A percentile compares a stretch with the other conserved stretches of the same genome.
Conservation (phyloP, 2,113 vertebrate species). For the Tetraodon nigroviridis region DNA sequence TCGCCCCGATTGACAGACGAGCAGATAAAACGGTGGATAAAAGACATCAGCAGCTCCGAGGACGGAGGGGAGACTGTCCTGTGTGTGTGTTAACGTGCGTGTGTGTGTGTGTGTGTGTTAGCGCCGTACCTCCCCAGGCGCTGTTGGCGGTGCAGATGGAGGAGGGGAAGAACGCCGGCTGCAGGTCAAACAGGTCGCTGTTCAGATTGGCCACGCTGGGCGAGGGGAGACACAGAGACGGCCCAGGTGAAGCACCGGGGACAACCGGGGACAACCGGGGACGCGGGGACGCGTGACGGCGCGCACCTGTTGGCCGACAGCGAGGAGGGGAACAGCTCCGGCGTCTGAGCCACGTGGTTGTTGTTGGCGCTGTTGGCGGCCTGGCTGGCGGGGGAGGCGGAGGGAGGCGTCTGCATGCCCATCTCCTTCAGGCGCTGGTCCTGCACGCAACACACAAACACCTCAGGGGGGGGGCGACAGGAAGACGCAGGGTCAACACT, state of each 20-base stretch:
- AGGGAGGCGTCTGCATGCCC: slow-evolving; percentile 78
- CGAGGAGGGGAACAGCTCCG: slow-evolving; percentile 79
- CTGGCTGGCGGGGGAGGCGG: slow-evolving; percentile 84
- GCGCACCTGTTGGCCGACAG: slow-evolving; percentile 80
- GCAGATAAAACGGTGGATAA: background rate
- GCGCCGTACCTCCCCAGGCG: slow-evolving; percentile 85
- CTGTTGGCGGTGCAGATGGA: slow-evolving; percentile 81
- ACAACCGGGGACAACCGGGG: no score
- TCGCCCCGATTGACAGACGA: no score
- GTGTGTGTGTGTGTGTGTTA: slow-evolving; percentile 9
- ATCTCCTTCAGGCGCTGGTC: slow-evolving; percentile 88
- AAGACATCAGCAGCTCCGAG: background rate
- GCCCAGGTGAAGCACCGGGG: background rate
- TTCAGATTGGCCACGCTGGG: slow-evolving; percentile 83
- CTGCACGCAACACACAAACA: slow-evolving; percentile 53
- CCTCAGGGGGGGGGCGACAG: slow-evolving; percentile 9
- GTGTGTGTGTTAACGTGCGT: background rate
- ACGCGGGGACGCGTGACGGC: no score
- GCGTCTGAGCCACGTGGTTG: slow-evolving; percentile 64
- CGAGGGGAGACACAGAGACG: background rate
- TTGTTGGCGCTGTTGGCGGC: slow-evolving; percentile 80
- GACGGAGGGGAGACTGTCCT: no score
- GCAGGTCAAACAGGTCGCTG: slow-evolving; percentile 90
- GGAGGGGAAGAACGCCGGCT: slow-evolving; percentile 86
- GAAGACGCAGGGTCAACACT: slow-evolving; percentile 20